A percentile compares a stretch with the other conserved stretches of the same genome.
phyloP scores from a whole-genome alignment of 2,888 invertebrate genomes.

The Coleophora flavipennella region DNA sequence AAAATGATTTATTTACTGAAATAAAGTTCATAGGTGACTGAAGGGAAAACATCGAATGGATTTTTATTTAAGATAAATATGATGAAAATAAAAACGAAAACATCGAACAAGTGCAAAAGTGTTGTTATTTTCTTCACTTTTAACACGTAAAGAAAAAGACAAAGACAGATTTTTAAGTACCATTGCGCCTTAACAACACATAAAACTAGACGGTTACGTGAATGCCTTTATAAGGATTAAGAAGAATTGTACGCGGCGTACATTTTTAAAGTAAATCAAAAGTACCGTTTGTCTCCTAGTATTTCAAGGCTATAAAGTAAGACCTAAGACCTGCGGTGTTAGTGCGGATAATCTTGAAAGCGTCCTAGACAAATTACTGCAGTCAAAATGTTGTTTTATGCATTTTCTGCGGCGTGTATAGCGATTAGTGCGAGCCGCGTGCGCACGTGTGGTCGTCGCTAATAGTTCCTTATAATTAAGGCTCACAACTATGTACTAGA shows the following conservation, averaged over 20 bases:
- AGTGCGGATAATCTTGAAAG: conserved; percentile 3
- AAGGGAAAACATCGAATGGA: too few relatives aligned
- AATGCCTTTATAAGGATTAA: conserved; percentile 31
- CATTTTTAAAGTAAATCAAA: conserved; percentile 50
- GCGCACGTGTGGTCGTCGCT: conserved; percentile 24
- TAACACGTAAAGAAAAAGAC: too few relatives aligned
- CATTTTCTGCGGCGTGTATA: conserved; percentile 20
- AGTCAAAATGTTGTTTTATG: conserved; percentile 25
- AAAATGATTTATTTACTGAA: too few relatives aligned
- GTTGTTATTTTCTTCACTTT: too few relatives aligned
- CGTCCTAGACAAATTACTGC: conserved; percentile 10
- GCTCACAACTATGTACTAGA: conserved; percentile 11
- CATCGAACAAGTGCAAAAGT: too few relatives aligned
- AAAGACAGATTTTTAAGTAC: too few relatives aligned
- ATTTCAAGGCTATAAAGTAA: neutral
- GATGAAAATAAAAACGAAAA: too few relatives aligned
- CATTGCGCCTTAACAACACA: too few relatives aligned
- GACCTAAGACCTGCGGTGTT: conserved; percentile 1
- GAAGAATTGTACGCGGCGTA: conserved; percentile 36
- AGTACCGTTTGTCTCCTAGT: conserved; percentile 24
- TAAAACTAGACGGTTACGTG: conserved; percentile 37
- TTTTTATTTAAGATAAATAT: too few relatives aligned
- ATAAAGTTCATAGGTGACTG: too few relatives aligned
- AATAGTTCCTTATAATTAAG: conserved; percentile 22
- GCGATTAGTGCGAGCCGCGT: conserved; percentile 27